phyloP scores from a whole-genome alignment of 1,140 invertebrate genomes.

The Drosophila nikananu region DNA sequence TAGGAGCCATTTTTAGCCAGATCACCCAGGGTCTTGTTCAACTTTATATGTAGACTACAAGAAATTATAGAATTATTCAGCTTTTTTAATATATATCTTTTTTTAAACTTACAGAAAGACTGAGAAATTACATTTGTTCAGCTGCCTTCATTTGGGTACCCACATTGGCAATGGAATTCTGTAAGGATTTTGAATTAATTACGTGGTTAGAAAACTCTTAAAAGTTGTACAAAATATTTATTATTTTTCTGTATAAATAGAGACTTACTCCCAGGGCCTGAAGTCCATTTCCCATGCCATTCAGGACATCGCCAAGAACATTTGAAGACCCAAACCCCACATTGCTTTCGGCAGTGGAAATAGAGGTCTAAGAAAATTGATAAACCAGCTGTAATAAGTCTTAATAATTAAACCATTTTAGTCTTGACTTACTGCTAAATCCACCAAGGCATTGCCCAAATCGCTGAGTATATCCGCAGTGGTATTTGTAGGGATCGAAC shows the following conservation, averaged over 20 bases:
- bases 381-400: no score
- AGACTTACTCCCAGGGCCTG: neutral
- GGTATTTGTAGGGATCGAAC: neutral
- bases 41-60: conserved; percentile 9
- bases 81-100: neutral
- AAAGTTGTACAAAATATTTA: neutral
- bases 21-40: conserved; percentile 44
- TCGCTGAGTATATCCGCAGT: neutral
- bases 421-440: neutral
- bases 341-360: conserved; percentile 2
- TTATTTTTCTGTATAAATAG: neutral
- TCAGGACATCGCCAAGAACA: neutral
- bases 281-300: conserved; percentile 2
- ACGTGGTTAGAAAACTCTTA: neutral
- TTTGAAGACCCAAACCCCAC: neutral
- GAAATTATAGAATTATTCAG: neutral
- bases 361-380: neutral
- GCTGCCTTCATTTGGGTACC: neutral
- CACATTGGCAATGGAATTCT: neutral
- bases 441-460: neutral
- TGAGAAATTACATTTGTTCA: neutral
- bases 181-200: neutral
- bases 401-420: neutral
- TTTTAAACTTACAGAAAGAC: neutral
- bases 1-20: conserved; percentile 38